Base-by-base conservation (phyloP, 2,888 invertebrate genomes). In the Catocala fraxini region DNA sequence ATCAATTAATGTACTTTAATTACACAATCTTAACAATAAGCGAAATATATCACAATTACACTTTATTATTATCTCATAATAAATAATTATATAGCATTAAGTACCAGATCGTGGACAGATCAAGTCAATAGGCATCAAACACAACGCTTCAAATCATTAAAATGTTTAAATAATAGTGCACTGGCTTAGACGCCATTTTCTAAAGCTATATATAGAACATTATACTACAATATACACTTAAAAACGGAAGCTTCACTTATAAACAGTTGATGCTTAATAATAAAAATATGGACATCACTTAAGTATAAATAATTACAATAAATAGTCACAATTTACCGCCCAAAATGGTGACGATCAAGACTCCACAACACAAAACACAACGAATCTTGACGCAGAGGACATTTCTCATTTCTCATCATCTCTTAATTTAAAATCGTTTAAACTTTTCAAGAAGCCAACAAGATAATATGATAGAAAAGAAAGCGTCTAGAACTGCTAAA, bases 1-100 rank as follows among this genome's bases (percentile, higher is more conserved):
- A 46, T 63, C 60, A 59, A 59, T 35, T 62, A 63, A 61, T 64
- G 48, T 68, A 68, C 51, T 73, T 77, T 70, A 67, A 79, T 79
- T 71, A 74, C 66, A 69, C 13, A 67, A 65, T 65, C 75, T 67
- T 72, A 73, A 55, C 47, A 69, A 51, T 78, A 82, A 82, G 78
- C 85, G 82, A 87, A 85, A 84, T 76, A 88, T 89, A 83, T 83
- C 83, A 83, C 83, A 83, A 76, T 81, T 69, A 79, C 73, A 77
- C 56, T 71, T 64, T 25, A 77, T 63, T 74, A 66, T 70, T 68
- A 77, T 71, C 61, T 69, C 59, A 56, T 67, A 65, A 70, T 71
- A 76, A 73, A 71, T 71, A 67, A 73, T 56, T 68, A 51, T 52
- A 58, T 47, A 73, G 64, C 51, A 9, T 64, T 59, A 63, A 66